Percentiles rank a stretch among this genome's conserved stretches.
phyloP scores from a whole-genome alignment of 2,888 invertebrate genomes.

The Megaustenia siamemsis region DNA sequence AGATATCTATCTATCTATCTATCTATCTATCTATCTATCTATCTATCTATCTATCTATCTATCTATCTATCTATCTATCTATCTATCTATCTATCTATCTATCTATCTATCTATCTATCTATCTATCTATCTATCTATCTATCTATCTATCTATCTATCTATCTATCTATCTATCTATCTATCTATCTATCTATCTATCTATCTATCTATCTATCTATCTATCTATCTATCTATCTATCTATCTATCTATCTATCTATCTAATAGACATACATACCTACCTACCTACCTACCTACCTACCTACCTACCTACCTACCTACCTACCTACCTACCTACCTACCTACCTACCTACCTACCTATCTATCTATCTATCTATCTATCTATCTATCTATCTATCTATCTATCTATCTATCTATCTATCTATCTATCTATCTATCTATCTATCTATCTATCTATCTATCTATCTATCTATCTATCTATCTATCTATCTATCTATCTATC shows the following conservation, averaged over 20 bases:
- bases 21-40: no score
- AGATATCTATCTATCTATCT: no score
- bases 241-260: constrained; percentile 15
- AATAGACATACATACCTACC: neutral
- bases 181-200: constrained; percentile 12
- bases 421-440: neutral
- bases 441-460: neutral
- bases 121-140: constrained; percentile 18
- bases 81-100: constrained; percentile 19
- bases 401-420: no score
- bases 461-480: neutral
- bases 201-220: constrained; percentile 31
- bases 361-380: neutral
- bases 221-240: constrained; percentile 31
- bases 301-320: neutral
- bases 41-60: neutral
- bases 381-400: neutral
- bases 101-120: constrained; percentile 17
- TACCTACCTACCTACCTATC: neutral
- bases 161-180: constrained; percentile 22
- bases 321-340: neutral
- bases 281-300: neutral
- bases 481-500: neutral
- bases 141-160: constrained; percentile 22
- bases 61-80: constrained; percentile 12